Percentiles rank a stretch among this genome's conserved stretches.
These are phyloP conservation scores for Nipponia nippon DNA, from an alignment of 2,113 vertebrate genomes.

Conservation along the genomic window DNA sequence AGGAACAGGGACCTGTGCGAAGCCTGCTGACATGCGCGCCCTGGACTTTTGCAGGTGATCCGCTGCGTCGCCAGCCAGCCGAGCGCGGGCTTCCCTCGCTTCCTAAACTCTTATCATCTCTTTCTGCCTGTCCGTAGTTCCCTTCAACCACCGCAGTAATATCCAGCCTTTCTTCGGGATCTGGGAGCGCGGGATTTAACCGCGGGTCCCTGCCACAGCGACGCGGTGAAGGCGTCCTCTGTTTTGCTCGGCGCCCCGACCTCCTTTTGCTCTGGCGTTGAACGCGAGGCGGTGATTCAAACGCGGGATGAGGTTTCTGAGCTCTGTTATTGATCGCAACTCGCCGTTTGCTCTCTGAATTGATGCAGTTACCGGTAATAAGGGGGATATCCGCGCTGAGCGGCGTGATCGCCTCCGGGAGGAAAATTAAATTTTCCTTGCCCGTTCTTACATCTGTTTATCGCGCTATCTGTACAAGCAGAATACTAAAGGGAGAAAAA, in stretches of 20 bases:
- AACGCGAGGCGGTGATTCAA: background rate
- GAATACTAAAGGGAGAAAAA: background rate
- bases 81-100: rapidly evolving
- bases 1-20: no score
- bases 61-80: background rate
- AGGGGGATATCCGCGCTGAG: background rate
- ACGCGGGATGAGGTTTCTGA: background rate
- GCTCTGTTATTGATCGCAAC: background rate
- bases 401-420: rapidly evolving
- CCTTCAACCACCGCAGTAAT: rapidly evolving
- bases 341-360: background rate
- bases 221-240: rapidly evolving
- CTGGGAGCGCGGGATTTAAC: rapidly evolving
- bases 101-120: background rate
- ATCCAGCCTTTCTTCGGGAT: background rate
- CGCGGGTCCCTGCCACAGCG: background rate
- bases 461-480: background rate
- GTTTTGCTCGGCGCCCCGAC: background rate
- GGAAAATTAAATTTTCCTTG: background rate
- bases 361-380: background rate
- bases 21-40: background rate
- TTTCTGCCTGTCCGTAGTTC: background rate
- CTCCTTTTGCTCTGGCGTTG: background rate
- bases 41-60: background rate
- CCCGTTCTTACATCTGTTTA: background rate